Percentiles rank a stretch among this genome's conserved stretches.
Evolutionary conservation across 2,113 vertebrate genomes (phyloP).

Genomic region (Cyanocitta stelleri): DNA sequence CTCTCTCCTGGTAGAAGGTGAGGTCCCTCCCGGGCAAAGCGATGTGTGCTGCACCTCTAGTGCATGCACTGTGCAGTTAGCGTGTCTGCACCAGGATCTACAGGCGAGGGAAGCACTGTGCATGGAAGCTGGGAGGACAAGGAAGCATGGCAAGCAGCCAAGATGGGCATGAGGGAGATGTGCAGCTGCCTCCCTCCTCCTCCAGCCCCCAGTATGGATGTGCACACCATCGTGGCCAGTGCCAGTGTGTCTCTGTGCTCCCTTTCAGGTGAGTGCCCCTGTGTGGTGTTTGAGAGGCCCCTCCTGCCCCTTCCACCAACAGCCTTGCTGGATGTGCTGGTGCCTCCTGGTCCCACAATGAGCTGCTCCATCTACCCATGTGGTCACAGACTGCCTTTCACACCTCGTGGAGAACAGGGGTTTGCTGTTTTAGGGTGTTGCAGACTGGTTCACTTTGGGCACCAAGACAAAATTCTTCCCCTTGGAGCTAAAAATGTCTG

Average conservation of each 20-base stretch:
- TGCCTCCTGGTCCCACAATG: neutral
- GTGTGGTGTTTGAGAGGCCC: neutral
- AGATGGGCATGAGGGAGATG: neutral
- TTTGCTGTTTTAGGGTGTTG: neutral
- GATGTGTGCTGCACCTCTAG: neutral
- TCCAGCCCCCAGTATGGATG: neutral
- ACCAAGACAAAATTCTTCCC: neutral
- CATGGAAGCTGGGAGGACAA: neutral
- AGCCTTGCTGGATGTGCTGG: neutral
- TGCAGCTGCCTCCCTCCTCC: neutral
- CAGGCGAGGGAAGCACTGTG: neutral
- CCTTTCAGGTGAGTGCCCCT: too few relatives aligned
- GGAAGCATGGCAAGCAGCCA: neutral
- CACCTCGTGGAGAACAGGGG: neutral
- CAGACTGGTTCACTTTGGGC: neutral
- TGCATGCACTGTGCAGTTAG: neutral
- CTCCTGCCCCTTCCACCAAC: neutral
- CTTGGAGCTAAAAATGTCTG: neutral
- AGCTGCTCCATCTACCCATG: fast-evolving
- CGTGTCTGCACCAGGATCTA: neutral
- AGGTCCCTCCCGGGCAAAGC: neutral
- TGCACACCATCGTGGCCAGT: fast-evolving
- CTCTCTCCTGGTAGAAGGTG: neutral
- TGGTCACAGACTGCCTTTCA: neutral
- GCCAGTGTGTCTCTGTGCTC: neutral